Evolutionary conservation across 2,888 invertebrate species (phyloP), one percentile per base, ranked within the genome.

Genomic region (Hydraecia micacea): DNA sequence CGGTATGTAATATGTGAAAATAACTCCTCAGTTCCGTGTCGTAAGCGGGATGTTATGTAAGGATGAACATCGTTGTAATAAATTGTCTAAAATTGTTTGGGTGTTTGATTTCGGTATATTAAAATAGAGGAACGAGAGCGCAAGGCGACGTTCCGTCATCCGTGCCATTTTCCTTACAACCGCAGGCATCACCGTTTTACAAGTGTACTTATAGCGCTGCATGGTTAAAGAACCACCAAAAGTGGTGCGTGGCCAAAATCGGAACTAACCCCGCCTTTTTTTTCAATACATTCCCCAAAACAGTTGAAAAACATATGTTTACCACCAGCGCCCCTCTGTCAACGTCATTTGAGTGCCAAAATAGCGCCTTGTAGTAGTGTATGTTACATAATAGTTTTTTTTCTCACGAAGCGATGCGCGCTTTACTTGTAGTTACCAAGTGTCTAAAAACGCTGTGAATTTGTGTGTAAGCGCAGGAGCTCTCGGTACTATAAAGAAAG

Each of bases 1-100:
- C 28, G 73, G 62, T 42, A 85, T 86, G 79, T 83, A 84, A 86
- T 85, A 85, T 74, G 52, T n/a, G 63, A 55, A 65, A 75, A 84
- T 84, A 67, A 73, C 62, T 75, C 21, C 60, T 49, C 21, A 39
- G 73, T 73, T 83, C 21, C 68, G 46, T 65, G 58, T 85, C 32
- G 75, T 42, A 39, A 49, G 32, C 9, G 15, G 11, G 36, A 11
- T 63, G 32, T 75, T 52, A 68, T 52, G 58, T 74, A 21, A 25
- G 49, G 6, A 39, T 7, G n/a, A 25, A 60, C 52, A 46, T 66
- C 36, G 11, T 52, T 60, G 46, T 76, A 39, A 82, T 82, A 49
- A 73, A n/a, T 73, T 39, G 28, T 62, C 39, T 15, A 49, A 49
- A 73, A n/a, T 73, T 39, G 28, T 62, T 49, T 15, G 60, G 2